A percentile compares a stretch with the other conserved stretches of the same genome.
Conservation (phyloP, 2,888 invertebrate genomes). For the Lordiphosa fenestrarum region DNA sequence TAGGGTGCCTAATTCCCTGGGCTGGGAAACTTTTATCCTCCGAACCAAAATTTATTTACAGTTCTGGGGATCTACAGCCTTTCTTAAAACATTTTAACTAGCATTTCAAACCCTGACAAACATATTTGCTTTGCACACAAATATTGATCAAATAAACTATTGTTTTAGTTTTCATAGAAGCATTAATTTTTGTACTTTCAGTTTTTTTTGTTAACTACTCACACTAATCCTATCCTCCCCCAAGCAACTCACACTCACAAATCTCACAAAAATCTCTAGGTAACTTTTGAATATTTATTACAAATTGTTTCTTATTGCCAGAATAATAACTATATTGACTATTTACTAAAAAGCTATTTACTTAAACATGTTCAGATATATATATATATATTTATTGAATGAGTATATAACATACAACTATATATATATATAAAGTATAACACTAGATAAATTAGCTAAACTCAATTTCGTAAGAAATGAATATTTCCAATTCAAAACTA, state of each 20-base stretch:
- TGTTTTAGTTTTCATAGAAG: constrained; percentile 30
- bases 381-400: constrained; percentile 47
- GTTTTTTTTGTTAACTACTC: constrained; percentile 22
- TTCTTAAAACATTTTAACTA: too few species aligned
- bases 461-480: constrained; percentile 16
- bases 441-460: constrained; percentile 27
- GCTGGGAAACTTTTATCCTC: too few species aligned
- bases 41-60: too few species aligned
- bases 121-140: constrained; percentile 44
- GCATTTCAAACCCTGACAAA: not conserved
- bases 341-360: constrained; percentile 60
- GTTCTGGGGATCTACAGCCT: too few species aligned
- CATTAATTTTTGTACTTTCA: constrained; percentile 48
- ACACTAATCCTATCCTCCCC: constrained; percentile 16
- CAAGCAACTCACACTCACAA: constrained; percentile 17
- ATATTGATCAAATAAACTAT: constrained; percentile 23
- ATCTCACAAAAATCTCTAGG: constrained; percentile 43
- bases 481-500: constrained; percentile 2
- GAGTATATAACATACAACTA: constrained; percentile 40
- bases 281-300: constrained; percentile 66
- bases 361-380: constrained; percentile 53
- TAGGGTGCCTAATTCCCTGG: too few species aligned
- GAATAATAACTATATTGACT: constrained; percentile 65
- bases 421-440: constrained; percentile 18
- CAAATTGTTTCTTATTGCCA: constrained; percentile 37